These are phyloP conservation scores for Polydesmus complanatus DNA, from an alignment of 2,888 invertebrate species.

Conservation along the genomic window DNA sequence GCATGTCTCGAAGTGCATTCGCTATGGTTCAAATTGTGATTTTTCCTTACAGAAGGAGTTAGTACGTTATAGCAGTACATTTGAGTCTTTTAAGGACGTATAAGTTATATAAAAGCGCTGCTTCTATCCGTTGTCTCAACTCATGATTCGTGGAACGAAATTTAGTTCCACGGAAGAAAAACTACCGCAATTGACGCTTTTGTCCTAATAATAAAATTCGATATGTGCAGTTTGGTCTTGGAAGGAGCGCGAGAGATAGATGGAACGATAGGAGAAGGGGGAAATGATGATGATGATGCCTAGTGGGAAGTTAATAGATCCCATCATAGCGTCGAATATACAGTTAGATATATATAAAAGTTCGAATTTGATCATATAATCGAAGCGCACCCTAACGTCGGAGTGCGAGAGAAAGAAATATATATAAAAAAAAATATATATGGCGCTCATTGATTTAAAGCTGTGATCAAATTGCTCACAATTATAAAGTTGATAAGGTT, in stretches of 20 bases:
- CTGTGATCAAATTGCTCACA: conserved; percentile 12
- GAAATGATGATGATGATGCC: background rate
- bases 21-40: too few species aligned
- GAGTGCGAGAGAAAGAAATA: background rate
- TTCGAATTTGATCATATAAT: background rate
- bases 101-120: too few species aligned
- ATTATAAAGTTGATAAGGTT: conserved; percentile 14
- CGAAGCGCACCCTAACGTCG: background rate
- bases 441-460: conserved; percentile 13
- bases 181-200: background rate
- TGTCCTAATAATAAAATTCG: background rate
- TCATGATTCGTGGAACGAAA: background rate
- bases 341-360: background rate
- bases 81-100: too few species aligned
- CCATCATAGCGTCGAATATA: background rate
- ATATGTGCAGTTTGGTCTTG: background rate
- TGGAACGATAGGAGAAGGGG: background rate
- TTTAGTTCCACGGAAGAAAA: background rate
- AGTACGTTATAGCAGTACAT: too few species aligned
- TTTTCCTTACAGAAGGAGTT: too few species aligned
- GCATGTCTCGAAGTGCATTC: too few species aligned
- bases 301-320: background rate
- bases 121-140: too few species aligned
- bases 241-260: background rate
- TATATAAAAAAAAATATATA: background rate